Conservation (phyloP, 2,797 vertebrate species). For the Danio jaintianensis region DNA sequence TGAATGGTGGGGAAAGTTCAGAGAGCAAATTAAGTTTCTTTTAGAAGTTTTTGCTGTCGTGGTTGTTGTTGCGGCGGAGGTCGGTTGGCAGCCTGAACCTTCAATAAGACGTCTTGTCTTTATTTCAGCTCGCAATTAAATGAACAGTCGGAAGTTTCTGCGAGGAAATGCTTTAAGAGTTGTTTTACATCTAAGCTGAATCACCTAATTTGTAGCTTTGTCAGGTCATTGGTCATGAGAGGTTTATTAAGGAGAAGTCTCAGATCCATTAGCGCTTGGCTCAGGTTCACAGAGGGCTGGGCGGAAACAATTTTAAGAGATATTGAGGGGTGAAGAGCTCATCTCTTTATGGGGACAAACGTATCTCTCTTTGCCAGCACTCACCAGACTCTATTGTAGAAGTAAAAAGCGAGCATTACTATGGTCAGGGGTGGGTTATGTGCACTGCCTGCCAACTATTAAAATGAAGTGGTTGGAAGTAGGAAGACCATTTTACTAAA, state of each 20-base stretch:
- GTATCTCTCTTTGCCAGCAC: slow-evolving; percentile 24
- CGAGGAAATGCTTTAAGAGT: slow-evolving; percentile 30
- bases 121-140: slow-evolving; percentile 35
- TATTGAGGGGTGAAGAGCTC: slow-evolving; percentile 25
- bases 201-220: slow-evolving; percentile 50
- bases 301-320: slow-evolving; percentile 26
- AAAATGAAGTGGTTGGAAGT: slow-evolving; percentile 6
- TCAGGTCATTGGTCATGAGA: slow-evolving; percentile 51
- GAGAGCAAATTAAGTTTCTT: slow-evolving; percentile 56
- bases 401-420: neutral
- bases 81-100: slow-evolving; percentile 16
- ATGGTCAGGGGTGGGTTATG: slow-evolving; percentile 19
- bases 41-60: slow-evolving; percentile 19
- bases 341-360: slow-evolving; percentile 38
- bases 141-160: neutral
- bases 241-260: slow-evolving; percentile 47
- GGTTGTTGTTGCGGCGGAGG: slow-evolving; percentile 18
- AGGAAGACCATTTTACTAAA: neutral
- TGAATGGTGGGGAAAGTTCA: slow-evolving; percentile 57
- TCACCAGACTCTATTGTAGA: slow-evolving; percentile 8
- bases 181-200: slow-evolving; percentile 49
- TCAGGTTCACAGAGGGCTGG: slow-evolving; percentile 26
- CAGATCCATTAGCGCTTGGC: slow-evolving; percentile 55
- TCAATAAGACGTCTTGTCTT: slow-evolving; percentile 30
- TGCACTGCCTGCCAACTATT: neutral